Conservation (phyloP, 1,140 invertebrate genomes). For the Penaeus japonicus region DNA sequence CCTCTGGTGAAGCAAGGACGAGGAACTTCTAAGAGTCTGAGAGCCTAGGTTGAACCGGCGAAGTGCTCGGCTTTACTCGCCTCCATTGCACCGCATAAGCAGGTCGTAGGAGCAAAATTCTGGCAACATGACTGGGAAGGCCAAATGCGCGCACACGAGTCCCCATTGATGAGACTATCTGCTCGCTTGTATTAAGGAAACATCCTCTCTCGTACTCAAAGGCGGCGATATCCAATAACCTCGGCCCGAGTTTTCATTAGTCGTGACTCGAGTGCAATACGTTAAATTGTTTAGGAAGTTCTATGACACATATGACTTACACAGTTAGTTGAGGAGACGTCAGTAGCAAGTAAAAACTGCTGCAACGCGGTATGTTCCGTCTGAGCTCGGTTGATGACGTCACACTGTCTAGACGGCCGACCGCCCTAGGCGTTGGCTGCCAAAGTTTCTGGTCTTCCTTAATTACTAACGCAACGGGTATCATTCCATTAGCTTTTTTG, state of each 20-base stretch:
- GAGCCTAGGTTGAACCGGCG: too few relatives aligned
- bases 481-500: not conserved
- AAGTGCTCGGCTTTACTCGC: too few relatives aligned
- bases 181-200: not conserved
- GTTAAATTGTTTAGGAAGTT: too few relatives aligned
- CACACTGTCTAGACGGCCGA: slow-evolving; percentile 52
- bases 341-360: slow-evolving; percentile 32
- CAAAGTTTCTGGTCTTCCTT: slow-evolving; percentile 37
- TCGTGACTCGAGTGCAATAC: not conserved
- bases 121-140: slow-evolving; percentile 43
- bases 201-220: not conserved
- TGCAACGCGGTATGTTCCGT: slow-evolving; percentile 36
- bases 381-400: slow-evolving; percentile 47
- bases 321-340: not conserved
- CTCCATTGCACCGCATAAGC: too few relatives aligned
- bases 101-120: too few relatives aligned
- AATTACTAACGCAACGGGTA: slow-evolving; percentile 20
- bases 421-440: slow-evolving; percentile 31
- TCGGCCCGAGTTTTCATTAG: not conserved
- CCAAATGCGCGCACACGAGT: slow-evolving; percentile 41
- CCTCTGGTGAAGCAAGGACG: not conserved
- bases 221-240: too few relatives aligned
- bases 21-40: not conserved
- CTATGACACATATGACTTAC: too few relatives aligned
- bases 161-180: slow-evolving; percentile 32